Evolutionary conservation across 2,888 invertebrate species (phyloP), one percentile per base, ranked within the genome.

Genomic region (Morpho helenor): DNA sequence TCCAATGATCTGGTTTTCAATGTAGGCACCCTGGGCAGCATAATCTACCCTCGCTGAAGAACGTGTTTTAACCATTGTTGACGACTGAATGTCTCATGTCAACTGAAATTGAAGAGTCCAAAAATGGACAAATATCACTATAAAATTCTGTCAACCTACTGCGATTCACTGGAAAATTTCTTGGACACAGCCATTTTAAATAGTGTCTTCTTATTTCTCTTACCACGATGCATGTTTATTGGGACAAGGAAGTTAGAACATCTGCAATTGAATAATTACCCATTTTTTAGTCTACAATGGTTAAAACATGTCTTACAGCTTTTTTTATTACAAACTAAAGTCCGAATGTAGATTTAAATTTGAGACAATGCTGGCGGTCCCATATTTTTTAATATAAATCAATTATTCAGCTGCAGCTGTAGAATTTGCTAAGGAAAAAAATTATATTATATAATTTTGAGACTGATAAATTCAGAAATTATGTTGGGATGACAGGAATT

Each of bases 41-140:
- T 78, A 84, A 75, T 82, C 89, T 90, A 90, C 88, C 75, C 90
- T 80, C 78, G 90, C 89, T 84, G 90, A 86, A 88, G 90, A 90
- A 73, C 90, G 86, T 90, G 90, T 90, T 90, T 90, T 90, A 90
- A 90, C 90, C 90, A 90, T 90, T 90, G 88, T 88, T 86, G 88
- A 89, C 84, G 80, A 82, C 79, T 81, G 74, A 87, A 82, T 87
- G 82, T 87, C 80, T 87, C 87, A 87, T 88, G 84, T 88, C 88
- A 90, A 90, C 90, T 90, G 90, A 90, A 90, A 90, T 85, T 79
- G 79, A 89, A 71, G 77, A 79, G 87, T 87, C 86, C 87, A 77
- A 78, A 84, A 87, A 80, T 75, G 85, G 88, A 88, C 88, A 75
- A 80, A 80, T 70, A 70, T 66, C 46, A 61, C 82, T 82, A 80